Evolutionary conservation across 1,140 invertebrate species (phyloP).

Genomic region (Drosophila virilis): DNA sequence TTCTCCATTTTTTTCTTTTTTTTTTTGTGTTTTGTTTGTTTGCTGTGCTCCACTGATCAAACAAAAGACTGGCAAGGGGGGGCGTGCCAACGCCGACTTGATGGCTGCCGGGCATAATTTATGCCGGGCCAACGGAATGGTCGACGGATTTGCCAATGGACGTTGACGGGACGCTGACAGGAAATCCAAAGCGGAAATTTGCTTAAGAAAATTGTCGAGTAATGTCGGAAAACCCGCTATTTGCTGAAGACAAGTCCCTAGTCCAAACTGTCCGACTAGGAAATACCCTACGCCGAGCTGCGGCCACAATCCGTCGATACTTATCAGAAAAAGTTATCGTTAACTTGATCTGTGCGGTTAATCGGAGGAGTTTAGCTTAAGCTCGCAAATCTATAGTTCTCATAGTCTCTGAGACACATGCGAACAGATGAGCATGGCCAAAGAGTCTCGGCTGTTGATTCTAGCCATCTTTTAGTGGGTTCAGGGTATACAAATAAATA

Average conservation of each 20-base stretch:
- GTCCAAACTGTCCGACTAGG: too few species aligned
- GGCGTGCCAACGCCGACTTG: constrained; percentile 23
- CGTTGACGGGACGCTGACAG: constrained; percentile 30
- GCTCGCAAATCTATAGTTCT: too few species aligned
- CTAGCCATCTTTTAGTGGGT: too few species aligned
- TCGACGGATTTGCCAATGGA: constrained; percentile 34
- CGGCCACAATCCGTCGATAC: too few species aligned
- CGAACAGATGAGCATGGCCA: too few species aligned
- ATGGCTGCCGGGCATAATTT: constrained; percentile 43
- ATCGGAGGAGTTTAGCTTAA: too few species aligned
- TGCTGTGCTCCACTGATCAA: constrained; percentile 27
- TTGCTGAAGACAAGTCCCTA: too few species aligned
- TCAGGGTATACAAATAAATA: not conserved
- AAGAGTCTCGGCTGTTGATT: too few species aligned
- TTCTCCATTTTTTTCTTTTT: not conserved
- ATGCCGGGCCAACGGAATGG: constrained; percentile 23
- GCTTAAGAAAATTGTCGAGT: constrained; percentile 39
- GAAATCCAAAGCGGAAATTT: constrained; percentile 49
- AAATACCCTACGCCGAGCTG: too few species aligned
- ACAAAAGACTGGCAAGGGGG: constrained; percentile 21
- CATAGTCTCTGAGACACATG: too few species aligned
- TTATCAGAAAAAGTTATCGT: too few species aligned
- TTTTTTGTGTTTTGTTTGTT: not conserved
- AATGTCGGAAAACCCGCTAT: constrained; percentile 21
- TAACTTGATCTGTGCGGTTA: too few species aligned